These are phyloP conservation scores for Puffinus mauretanicus DNA, from an alignment of 2,113 vertebrate species.

Conservation along the genomic window DNA sequence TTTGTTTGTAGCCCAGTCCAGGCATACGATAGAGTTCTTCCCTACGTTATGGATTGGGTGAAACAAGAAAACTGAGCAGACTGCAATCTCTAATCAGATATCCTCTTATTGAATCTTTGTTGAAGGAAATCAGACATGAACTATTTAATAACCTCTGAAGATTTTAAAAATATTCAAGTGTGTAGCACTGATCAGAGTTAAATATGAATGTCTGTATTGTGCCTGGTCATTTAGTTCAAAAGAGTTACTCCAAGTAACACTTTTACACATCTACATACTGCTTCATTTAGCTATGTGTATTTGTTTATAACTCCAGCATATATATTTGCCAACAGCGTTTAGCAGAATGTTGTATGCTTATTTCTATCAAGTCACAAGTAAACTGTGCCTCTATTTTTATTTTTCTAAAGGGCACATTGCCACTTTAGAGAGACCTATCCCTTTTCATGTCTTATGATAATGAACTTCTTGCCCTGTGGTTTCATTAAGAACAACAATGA, in stretches of 20 bases:
- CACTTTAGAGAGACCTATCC: constrained; percentile 76
- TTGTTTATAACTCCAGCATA: not conserved
- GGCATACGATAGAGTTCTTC: not conserved
- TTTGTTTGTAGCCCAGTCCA: not conserved
- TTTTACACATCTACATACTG: not conserved
- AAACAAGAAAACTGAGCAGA: not conserved
- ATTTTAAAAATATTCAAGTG: not conserved
- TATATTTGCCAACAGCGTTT: not conserved
- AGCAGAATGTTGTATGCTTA: not conserved
- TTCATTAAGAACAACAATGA: not conserved
- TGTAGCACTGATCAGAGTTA: not conserved
- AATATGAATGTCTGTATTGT: not conserved
- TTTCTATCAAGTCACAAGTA: constrained; percentile 83
- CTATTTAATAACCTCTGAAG: not conserved
- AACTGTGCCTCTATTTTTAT: constrained; percentile 70
- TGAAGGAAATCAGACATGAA: not conserved
- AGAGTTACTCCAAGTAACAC: not conserved
- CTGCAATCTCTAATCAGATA: not conserved
- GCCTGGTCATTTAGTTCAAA: not conserved
- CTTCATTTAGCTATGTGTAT: not conserved
- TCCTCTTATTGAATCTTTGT: not conserved
- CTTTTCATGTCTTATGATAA: constrained; percentile 33
- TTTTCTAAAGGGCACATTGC: constrained; percentile 70
- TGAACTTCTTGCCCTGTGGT: not conserved
- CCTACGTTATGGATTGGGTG: not conserved